phyloP scores from a whole-genome alignment of 2,888 invertebrate genomes.

The Sepioteuthis lessoniana region DNA sequence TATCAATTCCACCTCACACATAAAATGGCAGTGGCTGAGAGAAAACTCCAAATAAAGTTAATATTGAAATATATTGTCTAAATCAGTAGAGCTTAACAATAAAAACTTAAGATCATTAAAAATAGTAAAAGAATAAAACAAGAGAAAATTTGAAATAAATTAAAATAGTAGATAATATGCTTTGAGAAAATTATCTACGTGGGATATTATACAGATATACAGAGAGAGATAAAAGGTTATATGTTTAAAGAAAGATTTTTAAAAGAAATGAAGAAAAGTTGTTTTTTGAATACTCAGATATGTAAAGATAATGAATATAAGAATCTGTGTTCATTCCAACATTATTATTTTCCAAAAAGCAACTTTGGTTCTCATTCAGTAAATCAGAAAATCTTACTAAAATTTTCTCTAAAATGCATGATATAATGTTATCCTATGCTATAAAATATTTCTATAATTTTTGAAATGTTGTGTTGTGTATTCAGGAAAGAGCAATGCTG shows the following conservation, averaged over 20 bases:
- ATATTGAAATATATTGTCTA: neutral
- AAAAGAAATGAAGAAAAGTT: neutral
- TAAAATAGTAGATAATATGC: neutral
- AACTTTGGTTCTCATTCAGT: neutral
- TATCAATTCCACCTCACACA: neutral
- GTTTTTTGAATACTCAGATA: neutral
- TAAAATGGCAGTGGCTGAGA: neutral
- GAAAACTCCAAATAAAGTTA: neutral
- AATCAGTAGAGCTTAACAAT: neutral
- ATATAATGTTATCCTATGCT: neutral
- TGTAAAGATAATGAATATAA: neutral
- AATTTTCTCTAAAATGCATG: slow-evolving; percentile 8
- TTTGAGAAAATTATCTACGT: neutral
- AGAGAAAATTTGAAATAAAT: neutral
- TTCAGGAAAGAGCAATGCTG: slow-evolving; percentile 33
- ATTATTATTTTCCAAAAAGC: neutral
- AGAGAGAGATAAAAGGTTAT: neutral
- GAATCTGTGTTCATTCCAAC: neutral
- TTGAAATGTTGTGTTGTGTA: slow-evolving; percentile 18
- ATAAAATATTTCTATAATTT: slow-evolving; percentile 21
- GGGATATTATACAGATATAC: neutral
- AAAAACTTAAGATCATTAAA: neutral
- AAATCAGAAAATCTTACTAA: neutral
- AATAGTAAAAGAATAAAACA: neutral
- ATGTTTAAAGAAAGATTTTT: neutral